Evolutionary conservation across 2,113 vertebrate species (phyloP).

Genomic region (Cnemophilus loriae): DNA sequence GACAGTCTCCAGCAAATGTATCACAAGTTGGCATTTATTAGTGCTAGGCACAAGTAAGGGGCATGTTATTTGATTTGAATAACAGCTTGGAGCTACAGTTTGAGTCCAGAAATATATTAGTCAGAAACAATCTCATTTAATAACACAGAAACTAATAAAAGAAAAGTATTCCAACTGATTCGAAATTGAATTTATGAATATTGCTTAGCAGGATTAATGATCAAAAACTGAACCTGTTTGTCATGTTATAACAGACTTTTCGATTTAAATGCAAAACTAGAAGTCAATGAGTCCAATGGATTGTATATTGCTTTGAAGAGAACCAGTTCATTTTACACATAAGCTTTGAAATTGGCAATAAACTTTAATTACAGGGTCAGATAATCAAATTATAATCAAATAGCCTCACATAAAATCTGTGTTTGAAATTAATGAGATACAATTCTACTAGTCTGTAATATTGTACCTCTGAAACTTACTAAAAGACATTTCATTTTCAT

Average conservation of each 20-base stretch:
- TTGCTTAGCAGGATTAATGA: slow-evolving; percentile 91
- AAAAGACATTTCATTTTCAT: slow-evolving; percentile 78
- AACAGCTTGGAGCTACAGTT: slow-evolving; percentile 94
- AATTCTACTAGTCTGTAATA: slow-evolving; percentile 67
- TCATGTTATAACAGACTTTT: slow-evolving; percentile 80
- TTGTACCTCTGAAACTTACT: slow-evolving; percentile 66
- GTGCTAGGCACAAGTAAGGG: slow-evolving; percentile 95
- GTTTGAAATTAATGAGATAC: slow-evolving; percentile 80
- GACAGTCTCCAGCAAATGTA: slow-evolving; percentile 92
- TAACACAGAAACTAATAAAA: slow-evolving; percentile 99
- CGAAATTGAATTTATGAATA: slow-evolving; percentile 99
- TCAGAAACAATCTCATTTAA: slow-evolving; percentile 99
- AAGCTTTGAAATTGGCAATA: slow-evolving; percentile 76
- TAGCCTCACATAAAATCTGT: slow-evolving; percentile 75
- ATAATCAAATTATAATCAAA: slow-evolving; percentile 82
- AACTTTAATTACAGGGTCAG: slow-evolving; percentile 82
- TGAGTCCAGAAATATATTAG: slow-evolving; percentile 96
- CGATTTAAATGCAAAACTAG: slow-evolving; percentile 82
- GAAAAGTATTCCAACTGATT: slow-evolving; percentile 90
- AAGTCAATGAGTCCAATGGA: slow-evolving; percentile 71
- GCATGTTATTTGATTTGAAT: slow-evolving; percentile 99
- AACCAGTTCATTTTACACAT: slow-evolving; percentile 76
- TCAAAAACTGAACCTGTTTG: slow-evolving; percentile 86
- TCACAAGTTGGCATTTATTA: slow-evolving; percentile 98
- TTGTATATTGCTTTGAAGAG: slow-evolving; percentile 73